Conservation (phyloP, 1,140 invertebrate genomes). For the Periplaneta americana region DNA sequence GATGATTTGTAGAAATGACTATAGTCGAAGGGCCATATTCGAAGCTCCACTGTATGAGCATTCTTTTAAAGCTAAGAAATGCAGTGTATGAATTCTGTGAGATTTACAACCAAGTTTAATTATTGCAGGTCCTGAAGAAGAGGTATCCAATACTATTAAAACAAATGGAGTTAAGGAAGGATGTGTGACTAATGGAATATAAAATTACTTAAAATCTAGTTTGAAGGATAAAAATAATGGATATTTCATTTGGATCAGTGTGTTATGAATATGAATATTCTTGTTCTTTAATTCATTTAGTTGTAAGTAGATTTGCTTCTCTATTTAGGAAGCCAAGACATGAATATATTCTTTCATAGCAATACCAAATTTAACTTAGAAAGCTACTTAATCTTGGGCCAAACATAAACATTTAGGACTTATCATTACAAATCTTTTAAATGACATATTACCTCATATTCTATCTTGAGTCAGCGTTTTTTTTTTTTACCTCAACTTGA, state of each 20-base stretch:
- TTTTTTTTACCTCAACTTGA: neutral
- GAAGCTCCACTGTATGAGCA: too few relatives aligned
- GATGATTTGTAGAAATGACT: too few relatives aligned
- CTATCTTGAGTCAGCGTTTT: too few relatives aligned
- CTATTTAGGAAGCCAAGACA: neutral
- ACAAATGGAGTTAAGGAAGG: neutral
- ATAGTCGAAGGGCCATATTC: too few relatives aligned
- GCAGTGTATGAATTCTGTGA: too few relatives aligned
- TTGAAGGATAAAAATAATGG: neutral
- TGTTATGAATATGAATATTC: neutral
- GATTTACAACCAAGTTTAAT: too few relatives aligned
- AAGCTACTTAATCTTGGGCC: neutral
- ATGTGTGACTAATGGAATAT: neutral
- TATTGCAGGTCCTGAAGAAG: constrained; percentile 3
- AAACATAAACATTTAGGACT: neutral
- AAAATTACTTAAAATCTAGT: neutral
- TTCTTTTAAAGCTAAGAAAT: too few relatives aligned
- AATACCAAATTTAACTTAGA: neutral
- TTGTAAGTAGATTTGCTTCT: neutral
- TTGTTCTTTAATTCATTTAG: neutral
- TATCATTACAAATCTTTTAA: neutral
- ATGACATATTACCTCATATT: neutral
- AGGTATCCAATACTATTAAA: neutral
- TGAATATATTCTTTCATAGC: neutral
- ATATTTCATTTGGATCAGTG: neutral